phyloP scores from a whole-genome alignment of 2,888 invertebrate species.

The Bedellia somnulentella region DNA sequence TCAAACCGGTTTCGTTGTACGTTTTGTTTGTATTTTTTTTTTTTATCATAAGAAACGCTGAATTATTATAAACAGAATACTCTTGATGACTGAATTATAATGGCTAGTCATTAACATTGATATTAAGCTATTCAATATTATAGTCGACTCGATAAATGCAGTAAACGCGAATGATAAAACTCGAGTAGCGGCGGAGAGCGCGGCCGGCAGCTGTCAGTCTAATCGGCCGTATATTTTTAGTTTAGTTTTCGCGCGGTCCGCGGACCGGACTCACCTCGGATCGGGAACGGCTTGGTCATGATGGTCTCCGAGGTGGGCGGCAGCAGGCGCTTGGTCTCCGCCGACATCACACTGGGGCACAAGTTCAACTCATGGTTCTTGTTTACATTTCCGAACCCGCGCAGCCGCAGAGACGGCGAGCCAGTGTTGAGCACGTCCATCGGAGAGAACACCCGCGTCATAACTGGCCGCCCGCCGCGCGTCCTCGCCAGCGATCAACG shows the following conservation, averaged over 20 bases:
- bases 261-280: slow-evolving; percentile 81
- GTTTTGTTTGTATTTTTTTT: no score
- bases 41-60: no score
- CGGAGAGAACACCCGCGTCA: slow-evolving; percentile 32
- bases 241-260: slow-evolving; percentile 10
- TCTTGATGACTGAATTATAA: no score
- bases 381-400: slow-evolving; percentile 35
- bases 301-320: slow-evolving; percentile 84
- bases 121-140: no score
- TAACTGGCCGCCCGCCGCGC: slow-evolving; percentile 23
- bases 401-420: slow-evolving; percentile 48
- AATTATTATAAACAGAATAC: no score
- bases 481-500: slow-evolving; percentile 8
- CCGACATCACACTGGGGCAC: slow-evolving; percentile 74
- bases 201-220: slow-evolving; percentile 17
- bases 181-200: no score
- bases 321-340: slow-evolving; percentile 66
- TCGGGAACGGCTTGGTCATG: slow-evolving; percentile 87
- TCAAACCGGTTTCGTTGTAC: no score
- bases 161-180: no score
- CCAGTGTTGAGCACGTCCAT: slow-evolving; percentile 42
- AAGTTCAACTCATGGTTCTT: slow-evolving; percentile 58
- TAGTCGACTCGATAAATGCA: no score
- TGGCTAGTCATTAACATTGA: no score
- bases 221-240: slow-evolving; percentile 25